Evolutionary conservation across 2,888 invertebrate genomes (phyloP).

Genomic region (Actias luna): DNA sequence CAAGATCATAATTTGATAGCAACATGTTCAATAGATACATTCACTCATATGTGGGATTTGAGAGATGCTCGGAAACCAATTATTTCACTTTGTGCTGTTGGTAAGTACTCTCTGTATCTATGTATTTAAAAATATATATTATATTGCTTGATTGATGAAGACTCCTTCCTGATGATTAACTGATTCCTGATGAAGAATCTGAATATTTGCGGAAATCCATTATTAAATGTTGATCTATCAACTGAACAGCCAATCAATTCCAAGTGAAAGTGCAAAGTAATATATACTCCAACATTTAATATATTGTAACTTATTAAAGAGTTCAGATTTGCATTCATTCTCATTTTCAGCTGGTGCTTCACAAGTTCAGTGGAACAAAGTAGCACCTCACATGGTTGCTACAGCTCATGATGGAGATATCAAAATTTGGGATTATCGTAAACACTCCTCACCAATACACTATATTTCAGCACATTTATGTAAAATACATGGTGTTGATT

Average conservation of each 20-base stretch:
- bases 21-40: constrained; percentile 96
- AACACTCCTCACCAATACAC: constrained; percentile 92
- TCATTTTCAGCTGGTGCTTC: constrained; percentile 88
- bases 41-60: constrained; percentile 96
- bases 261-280: too few relatives aligned
- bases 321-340: background rate
- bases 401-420: constrained; percentile 98
- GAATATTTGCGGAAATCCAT: too few relatives aligned
- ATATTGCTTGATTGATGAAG: too few relatives aligned
- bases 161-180: too few relatives aligned
- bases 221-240: too few relatives aligned
- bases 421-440: constrained; percentile 97
- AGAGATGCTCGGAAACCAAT: constrained; percentile 92
- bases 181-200: too few relatives aligned
- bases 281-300: background rate
- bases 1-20: constrained; percentile 81
- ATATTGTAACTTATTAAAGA: background rate
- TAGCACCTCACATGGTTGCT: constrained; percentile 91
- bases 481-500: constrained; percentile 96
- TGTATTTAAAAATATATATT: background rate
- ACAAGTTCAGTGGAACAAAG: constrained; percentile 96
- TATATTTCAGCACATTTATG: constrained; percentile 95
- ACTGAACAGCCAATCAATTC: too few relatives aligned
- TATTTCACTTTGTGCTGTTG: constrained; percentile 93
- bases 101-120: constrained; percentile 66